phyloP scores from a whole-genome alignment of 2,888 invertebrate genomes.

The Torymus aiolomorphi region DNA sequence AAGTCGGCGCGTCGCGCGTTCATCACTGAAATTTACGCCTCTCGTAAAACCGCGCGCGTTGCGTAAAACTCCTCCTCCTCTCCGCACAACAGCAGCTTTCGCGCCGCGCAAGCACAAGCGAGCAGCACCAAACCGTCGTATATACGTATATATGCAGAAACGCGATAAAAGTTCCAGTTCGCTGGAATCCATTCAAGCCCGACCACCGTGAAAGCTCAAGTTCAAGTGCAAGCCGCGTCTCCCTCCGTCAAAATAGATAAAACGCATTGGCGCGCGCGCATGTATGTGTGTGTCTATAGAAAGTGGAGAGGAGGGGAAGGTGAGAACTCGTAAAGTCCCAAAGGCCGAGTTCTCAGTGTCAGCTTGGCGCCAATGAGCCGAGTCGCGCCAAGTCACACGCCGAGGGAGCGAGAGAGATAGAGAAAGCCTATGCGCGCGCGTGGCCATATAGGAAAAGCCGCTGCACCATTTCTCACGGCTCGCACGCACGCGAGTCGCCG shows the following conservation, averaged over 20 bases:
- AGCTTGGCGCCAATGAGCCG: constrained; percentile 20
- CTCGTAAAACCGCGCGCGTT: constrained; percentile 13
- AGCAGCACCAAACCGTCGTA: no score
- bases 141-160: no score
- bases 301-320: background rate
- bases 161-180: background rate
- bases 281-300: no score
- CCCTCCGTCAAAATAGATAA: background rate
- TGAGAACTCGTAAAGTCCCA: constrained; percentile 27
- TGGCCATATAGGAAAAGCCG: background rate
- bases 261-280: no score
- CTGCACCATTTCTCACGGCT: constrained; percentile 14
- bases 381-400: background rate
- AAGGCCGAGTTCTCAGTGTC: constrained; percentile 24
- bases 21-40: constrained; percentile 34
- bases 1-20: background rate
- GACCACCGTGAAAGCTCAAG: constrained; percentile 18
- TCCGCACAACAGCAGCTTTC: background rate
- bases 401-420: background rate
- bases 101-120: no score
- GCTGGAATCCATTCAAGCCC: background rate
- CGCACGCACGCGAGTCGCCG: background rate
- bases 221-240: constrained; percentile 11
- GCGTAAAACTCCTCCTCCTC: background rate
- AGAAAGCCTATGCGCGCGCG: background rate